Base-by-base conservation (phyloP, 2,888 invertebrate species). In the Limnephilus lunatus region DNA sequence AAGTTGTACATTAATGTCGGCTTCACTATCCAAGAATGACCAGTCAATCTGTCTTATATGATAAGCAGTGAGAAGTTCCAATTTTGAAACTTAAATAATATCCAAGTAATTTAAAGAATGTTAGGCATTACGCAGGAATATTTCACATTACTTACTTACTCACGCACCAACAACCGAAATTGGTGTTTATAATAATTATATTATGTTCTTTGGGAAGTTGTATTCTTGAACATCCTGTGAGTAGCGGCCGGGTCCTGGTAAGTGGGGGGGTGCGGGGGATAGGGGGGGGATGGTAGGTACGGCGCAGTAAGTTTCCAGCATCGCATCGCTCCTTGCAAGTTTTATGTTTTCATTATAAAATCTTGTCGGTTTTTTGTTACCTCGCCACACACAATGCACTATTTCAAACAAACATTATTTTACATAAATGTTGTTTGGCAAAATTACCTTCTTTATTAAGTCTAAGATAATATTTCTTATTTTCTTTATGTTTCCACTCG, bases 291-390 rank as follows among this genome's bases (percentile, higher is more conserved):
- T 32, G 83, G 32, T 35, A 11, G 15, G 14, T 83, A 35, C 83
- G 32, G 83, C 32, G 83, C 35, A 83, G 83, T 35, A 32, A 83
- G 83, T 83, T 83, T 83, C 25, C 83, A 83, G 32, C 83, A 39
- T 83, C 83, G 32, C 83, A 39, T 83, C 83, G 32, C 68, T 83
- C 35, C 83, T 83, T 83, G 25, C 83, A 83, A 83, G 83, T 86
- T 86, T 86, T 86, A 53, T 86, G 44, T 53, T 86, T 86, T 86
- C 86, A 86, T 86, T 86, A 86, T 86, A 86, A 86, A 86, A 86
- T 44, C 86, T 53, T 86, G 86, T 86, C 30, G 48, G 35, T 86
- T 86, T 35, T 30, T 86, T 86, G 86, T 86, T 35, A 68, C 68
- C 68, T 19, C 35, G 35, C 83, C 83, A 31, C 83, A 35, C 83